Evolutionary conservation across 2,113 vertebrate species (phyloP).

Genomic region (Lota lota): DNA sequence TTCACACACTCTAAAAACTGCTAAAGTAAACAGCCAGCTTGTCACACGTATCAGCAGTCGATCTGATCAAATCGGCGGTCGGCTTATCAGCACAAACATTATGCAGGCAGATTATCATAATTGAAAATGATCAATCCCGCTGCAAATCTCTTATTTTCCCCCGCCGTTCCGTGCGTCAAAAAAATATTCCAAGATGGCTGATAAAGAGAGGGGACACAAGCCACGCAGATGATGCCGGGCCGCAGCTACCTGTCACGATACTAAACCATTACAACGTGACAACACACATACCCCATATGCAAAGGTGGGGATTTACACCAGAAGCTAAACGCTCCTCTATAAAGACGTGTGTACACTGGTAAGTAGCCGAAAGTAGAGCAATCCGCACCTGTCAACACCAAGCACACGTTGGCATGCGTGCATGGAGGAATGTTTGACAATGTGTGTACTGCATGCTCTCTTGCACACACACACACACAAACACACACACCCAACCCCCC

Average conservation of each 20-base stretch:
- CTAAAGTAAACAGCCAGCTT: neutral
- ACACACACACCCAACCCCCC: neutral
- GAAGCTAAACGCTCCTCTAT: no score
- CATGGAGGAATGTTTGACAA: neutral
- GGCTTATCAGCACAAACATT: slow-evolving; percentile 27
- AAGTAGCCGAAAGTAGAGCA: slow-evolving; percentile 1
- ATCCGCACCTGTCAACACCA: neutral
- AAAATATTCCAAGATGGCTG: slow-evolving; percentile 27
- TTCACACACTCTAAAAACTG: neutral
- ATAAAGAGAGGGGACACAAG: slow-evolving; percentile 16
- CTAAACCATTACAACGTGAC: no score
- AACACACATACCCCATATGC: no score
- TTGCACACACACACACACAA: neutral
- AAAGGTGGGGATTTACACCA: no score
- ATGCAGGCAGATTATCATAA: slow-evolving; percentile 31
- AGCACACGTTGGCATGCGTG: neutral
- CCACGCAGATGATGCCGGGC: neutral
- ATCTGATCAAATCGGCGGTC: slow-evolving; percentile 31
- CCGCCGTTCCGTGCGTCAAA: neutral
- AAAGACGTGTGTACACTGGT: neutral
- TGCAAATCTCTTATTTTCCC: slow-evolving; percentile 17
- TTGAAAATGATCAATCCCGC: slow-evolving; percentile 1
- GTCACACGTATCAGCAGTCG: slow-evolving; percentile 5
- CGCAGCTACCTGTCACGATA: no score
- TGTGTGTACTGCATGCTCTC: no score